Percentiles rank a stretch among this genome's conserved stretches.
These are phyloP conservation scores for Bucco capensis DNA, from an alignment of 2,113 vertebrate species.

Conservation along the genomic window DNA sequence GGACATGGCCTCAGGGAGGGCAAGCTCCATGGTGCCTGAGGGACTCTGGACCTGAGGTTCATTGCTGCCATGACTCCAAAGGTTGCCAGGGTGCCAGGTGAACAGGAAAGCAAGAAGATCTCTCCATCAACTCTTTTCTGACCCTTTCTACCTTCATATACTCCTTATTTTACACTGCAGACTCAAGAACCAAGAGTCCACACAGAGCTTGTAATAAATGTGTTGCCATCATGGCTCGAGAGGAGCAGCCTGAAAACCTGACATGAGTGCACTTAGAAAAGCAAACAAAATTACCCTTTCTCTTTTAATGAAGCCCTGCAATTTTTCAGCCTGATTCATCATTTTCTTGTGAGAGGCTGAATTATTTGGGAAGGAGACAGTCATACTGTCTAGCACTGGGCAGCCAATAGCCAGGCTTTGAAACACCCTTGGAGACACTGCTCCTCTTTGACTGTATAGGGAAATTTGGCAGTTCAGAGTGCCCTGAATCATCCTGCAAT, in stretches of 20 bases:
- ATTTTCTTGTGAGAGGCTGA: background rate
- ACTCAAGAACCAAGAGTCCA: background rate
- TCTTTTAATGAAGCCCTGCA: background rate
- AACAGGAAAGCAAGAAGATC: background rate
- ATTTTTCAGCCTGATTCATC: conserved; percentile 19
- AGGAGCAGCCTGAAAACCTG: background rate
- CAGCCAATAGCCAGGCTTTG: background rate
- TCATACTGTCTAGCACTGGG: background rate
- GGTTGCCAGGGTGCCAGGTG: background rate
- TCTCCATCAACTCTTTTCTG: background rate
- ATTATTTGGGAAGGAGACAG: conserved; percentile 22
- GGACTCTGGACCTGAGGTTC: background rate
- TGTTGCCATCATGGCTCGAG: background rate
- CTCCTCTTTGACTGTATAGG: conserved; percentile 9
- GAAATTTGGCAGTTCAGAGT: conserved; percentile 21
- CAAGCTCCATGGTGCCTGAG: background rate
- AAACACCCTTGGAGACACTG: background rate
- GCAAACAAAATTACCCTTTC: background rate
- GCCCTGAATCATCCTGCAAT: conserved; percentile 54
- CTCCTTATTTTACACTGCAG: background rate
- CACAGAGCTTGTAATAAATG: fast-evolving
- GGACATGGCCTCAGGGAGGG: background rate
- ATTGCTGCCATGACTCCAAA: fast-evolving
- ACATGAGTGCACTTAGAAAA: background rate
- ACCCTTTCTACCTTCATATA: background rate